These are phyloP conservation scores for Eupithecia subumbrata DNA, from an alignment of 2,888 invertebrate species.

Conservation along the genomic window DNA sequence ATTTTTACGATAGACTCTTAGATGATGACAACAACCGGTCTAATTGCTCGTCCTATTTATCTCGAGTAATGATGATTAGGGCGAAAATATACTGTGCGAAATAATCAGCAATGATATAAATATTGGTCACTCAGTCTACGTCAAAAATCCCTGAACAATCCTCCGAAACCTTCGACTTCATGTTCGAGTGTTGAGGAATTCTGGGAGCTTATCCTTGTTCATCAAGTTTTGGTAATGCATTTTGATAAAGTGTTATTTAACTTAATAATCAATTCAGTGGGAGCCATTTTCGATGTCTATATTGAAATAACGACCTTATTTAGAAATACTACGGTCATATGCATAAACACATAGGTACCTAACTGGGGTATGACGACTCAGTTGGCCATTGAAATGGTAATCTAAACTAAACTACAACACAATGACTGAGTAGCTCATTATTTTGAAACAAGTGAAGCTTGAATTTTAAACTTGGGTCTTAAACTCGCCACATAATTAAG, in stretches of 20 bases:
- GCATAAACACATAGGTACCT: background rate
- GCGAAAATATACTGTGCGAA: background rate
- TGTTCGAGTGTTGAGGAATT: background rate
- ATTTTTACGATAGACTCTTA: conserved; percentile 9
- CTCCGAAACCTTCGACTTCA: background rate
- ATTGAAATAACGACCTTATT: conserved; percentile 3
- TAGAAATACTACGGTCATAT: conserved; percentile 4
- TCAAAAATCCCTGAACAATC: background rate
- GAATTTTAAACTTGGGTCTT: background rate
- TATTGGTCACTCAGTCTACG: background rate
- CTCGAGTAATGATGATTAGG: background rate
- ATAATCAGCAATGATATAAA: background rate
- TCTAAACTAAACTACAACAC: conserved; percentile 11
- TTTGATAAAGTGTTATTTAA: background rate
- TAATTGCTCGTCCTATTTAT: background rate
- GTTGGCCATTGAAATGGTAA: conserved; percentile 7
- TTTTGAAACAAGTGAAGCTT: conserved; percentile 13
- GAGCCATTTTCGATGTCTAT: background rate
- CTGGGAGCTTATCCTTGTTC: too few species aligned
- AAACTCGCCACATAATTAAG: background rate
- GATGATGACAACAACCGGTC: background rate
- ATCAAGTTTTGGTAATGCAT: too few species aligned
- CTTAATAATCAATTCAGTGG: background rate
- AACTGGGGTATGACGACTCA: background rate
- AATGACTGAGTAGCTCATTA: background rate